A percentile compares a stretch with the other conserved stretches of the same genome.
Conservation (phyloP, 2,888 invertebrate species). For the Chrysina gloriosa region DNA sequence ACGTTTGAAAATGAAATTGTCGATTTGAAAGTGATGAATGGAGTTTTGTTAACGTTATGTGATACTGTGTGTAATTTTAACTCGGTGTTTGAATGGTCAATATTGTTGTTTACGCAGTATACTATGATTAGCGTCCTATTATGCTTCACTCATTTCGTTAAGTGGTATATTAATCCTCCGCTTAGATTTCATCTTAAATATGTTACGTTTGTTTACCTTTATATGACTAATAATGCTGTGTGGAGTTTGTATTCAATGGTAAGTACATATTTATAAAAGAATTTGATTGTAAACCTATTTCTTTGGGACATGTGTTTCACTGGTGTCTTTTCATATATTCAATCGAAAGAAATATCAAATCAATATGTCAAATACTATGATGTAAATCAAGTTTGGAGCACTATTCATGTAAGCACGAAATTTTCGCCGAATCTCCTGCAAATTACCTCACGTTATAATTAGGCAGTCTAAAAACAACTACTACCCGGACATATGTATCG, state of each 20-base stretch:
- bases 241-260: slow-evolving; percentile 16
- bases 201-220: background rate
- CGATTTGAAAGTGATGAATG: slow-evolving; percentile 1
- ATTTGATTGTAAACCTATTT: background rate
- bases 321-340: too few species aligned
- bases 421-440: too few species aligned
- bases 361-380: too few species aligned
- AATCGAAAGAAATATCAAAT: too few species aligned
- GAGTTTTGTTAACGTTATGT: background rate
- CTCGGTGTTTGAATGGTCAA: slow-evolving; percentile 5
- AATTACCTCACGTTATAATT: too few species aligned
- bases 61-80: slow-evolving; percentile 17
- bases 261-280: background rate
- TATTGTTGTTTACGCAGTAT: slow-evolving; percentile 11
- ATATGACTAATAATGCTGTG: background rate
- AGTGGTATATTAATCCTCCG: background rate
- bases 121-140: slow-evolving; percentile 16
- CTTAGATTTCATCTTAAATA: background rate
- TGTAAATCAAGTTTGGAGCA: too few species aligned
- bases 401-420: too few species aligned
- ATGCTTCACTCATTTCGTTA: slow-evolving; percentile 10
- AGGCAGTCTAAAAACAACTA: too few species aligned
- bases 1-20: background rate
- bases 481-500: too few species aligned
- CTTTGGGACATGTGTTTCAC: too few species aligned